Evolutionary conservation across 2,797 vertebrate genomes (phyloP), one percentile per base, ranked within the genome.

Genomic region (Potorous gilbertii): DNA sequence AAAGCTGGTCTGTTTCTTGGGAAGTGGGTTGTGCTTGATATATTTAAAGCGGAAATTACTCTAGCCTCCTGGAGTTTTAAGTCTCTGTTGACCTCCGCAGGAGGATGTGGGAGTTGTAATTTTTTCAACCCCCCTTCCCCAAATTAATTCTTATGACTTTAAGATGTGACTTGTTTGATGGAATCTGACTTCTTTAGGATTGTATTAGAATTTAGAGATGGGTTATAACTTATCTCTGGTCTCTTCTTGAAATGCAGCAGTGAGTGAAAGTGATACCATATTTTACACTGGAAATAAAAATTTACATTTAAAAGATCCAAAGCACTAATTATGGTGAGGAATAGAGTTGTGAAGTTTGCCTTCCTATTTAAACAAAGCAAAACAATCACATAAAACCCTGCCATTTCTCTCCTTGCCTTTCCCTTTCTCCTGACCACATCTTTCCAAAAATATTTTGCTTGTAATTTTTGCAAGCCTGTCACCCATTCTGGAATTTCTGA

Each of bases 1-100:
- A 62, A 89, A 89, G 28, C 14, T 54, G 55, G 3, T 90, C n/a
- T 66, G n/a, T 95, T 96, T 97, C 31, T n/a, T 56, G 93, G 93
- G 93, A 93, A 96, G 92, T 94, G 66, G 74, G 31, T 87, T n/a
- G 74, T 54, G 59, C 54, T 31, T 62, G 55, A 93, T 93, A 27
- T 91, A 91, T 46, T 87, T 87, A 46, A 87, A 87, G 40, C 9
- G 3, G 50, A 56, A 56, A 54, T 11, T 93, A 29, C 29, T 93
- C 10, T 28, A 9, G 74, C 55, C 50, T 95, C 29, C 55, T 91
- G n/a, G 94, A 93, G 50, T 91, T 59, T 56, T 87, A 74, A 57
- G 28, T 11, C 31, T 94, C 10, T 93, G 6, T 74, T 81, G 56
- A 59, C 54, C 90, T 90, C 40, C n/a, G 0, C 24, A 90, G 40